These are phyloP conservation scores for Esox lucius DNA, from an alignment of 2,797 vertebrate species.

Conservation along the genomic window DNA sequence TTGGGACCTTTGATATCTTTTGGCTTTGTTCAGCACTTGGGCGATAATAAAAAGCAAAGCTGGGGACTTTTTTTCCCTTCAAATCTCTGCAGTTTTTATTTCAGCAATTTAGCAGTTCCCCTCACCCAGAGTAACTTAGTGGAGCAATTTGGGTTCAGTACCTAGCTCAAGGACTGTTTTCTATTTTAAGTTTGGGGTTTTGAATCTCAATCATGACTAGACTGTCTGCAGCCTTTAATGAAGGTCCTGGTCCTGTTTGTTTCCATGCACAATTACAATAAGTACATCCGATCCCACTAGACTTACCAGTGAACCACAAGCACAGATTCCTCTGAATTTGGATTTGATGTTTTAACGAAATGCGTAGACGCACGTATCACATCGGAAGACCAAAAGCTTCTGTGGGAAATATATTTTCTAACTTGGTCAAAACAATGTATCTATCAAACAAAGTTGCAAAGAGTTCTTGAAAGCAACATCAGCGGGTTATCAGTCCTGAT, in stretches of 20 bases:
- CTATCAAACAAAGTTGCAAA: neutral
- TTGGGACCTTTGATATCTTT: constrained; percentile 51
- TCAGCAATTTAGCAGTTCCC: no score
- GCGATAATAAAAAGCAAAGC: constrained; percentile 50
- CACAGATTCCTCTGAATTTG: constrained; percentile 23
- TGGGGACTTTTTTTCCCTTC: constrained; percentile 10
- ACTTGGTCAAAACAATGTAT: neutral
- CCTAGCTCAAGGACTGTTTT: no score
- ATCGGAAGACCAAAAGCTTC: constrained; percentile 3
- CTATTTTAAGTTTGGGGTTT: no score
- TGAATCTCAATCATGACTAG: no score
- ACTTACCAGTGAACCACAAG: constrained; percentile 34
- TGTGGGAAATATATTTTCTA: constrained; percentile 18
- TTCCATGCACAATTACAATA: constrained; percentile 42
- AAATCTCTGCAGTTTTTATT: neutral
- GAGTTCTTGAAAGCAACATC: constrained; percentile 9
- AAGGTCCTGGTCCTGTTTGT: constrained; percentile 33
- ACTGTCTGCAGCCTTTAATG: neutral
- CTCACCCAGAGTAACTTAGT: no score
- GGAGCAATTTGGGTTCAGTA: no score
- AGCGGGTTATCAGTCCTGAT: constrained; percentile 16
- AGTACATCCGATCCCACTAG: constrained; percentile 49
- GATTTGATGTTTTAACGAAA: constrained; percentile 9
- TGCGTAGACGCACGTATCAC: constrained; percentile 8
- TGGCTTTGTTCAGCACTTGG: constrained; percentile 48